Evolutionary conservation across 2,888 invertebrate species (phyloP), one percentile per base, ranked within the genome.

Genomic region (Amphipyra berbera): DNA sequence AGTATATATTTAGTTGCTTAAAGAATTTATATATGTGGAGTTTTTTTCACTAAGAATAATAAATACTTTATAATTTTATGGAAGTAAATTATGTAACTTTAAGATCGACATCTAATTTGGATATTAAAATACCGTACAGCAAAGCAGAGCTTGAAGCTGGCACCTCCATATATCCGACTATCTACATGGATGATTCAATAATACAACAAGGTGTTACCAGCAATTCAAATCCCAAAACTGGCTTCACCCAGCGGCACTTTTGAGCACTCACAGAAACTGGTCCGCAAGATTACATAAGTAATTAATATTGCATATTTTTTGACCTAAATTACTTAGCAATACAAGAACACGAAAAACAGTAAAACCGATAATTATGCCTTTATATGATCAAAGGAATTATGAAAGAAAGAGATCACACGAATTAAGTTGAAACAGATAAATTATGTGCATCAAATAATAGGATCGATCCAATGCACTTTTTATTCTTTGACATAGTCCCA

Each of bases 191-290:
- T 45, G 45, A 48, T 10, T 45, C 49, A 14, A 35, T 44, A 8
- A 30, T 33, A 27, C 14, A n/a, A n/a, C 15, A 7, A 13, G 6
- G 12, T 35, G 35, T 56, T 33, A 50, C 8, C 12, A 27, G 33
- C 42, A 14, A 58, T 44, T 44, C 30, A 40, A 27, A 53, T 33
- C 21, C 5, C 14, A 37, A 8, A 57, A 49, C 74, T 14, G 30
- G 62, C 21, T 45, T 35, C 3, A 40, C 35, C 33, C 9, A 56
- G 15, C 50, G 48, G 44, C 10, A 52, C 7, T 40, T 70, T 52
- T 27, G 45, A 35, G 47, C 33, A 27, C 37, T 35, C n/a, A 27
- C 42, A 58, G 48, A 56, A 73, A 56, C 45, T 41, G 37, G 44
- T 52, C n/a, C n/a, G 33, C 8, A 6, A 61, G 49, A 68, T 45